A percentile compares a stretch with the other conserved stretches of the same genome.
phyloP scores from a whole-genome alignment of 2,888 invertebrate species.

The Leptinotarsa rubiginosa region DNA sequence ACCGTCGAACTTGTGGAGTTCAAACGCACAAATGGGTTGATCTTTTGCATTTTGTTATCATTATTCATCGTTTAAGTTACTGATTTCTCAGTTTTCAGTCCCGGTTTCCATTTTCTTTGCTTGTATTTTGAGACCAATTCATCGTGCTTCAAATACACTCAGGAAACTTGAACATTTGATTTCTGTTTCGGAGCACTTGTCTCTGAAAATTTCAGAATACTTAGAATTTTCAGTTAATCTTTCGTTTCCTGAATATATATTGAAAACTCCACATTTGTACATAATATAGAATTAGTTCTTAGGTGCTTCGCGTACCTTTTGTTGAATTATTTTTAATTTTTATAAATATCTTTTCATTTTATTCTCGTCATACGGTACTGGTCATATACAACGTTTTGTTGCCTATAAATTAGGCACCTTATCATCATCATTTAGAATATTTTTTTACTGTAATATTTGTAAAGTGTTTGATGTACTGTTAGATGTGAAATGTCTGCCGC shows the following conservation, averaged over 20 bases:
- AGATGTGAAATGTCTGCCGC: slow-evolving; percentile 39
- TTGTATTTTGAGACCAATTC: not conserved
- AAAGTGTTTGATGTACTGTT: slow-evolving; percentile 57
- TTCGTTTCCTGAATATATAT: slow-evolving; percentile 26
- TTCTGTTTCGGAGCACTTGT: not conserved
- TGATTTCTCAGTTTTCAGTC: not conserved
- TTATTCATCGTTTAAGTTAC: not conserved
- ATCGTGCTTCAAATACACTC: not conserved
- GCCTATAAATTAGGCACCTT: slow-evolving; percentile 44
- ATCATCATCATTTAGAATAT: slow-evolving; percentile 59
- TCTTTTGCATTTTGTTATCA: not conserved
- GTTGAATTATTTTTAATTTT: slow-evolving; percentile 61
- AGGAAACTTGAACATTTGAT: not conserved
- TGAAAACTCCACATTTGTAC: slow-evolving; percentile 43
- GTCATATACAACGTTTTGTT: slow-evolving; percentile 59
- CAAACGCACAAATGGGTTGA: slow-evolving; percentile 6
- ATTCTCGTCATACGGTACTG: slow-evolving; percentile 66
- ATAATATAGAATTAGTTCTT: slow-evolving; percentile 55
- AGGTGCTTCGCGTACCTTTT: slow-evolving; percentile 64
- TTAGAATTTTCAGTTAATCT: not conserved
- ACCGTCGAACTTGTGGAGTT: slow-evolving; percentile 44
- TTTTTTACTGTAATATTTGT: slow-evolving; percentile 60
- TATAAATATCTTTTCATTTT: slow-evolving; percentile 57
- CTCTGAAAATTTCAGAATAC: not conserved
- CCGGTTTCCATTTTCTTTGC: not conserved